phyloP scores from a whole-genome alignment of 2,888 invertebrate species.

The Brassicogethes aeneus region DNA sequence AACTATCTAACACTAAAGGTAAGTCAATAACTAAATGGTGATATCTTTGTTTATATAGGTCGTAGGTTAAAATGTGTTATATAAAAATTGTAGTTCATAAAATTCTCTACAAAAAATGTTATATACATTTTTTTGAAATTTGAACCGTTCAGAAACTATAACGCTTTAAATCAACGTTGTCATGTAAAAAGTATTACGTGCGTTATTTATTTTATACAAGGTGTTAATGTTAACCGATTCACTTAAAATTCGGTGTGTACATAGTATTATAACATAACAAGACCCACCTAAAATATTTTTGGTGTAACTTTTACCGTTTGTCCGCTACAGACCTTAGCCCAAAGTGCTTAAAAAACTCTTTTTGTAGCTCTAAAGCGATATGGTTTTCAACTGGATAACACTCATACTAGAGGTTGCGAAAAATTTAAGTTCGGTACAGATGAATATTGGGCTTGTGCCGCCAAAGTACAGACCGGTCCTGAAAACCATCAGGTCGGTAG shows the following conservation, averaged over 20 bases:
- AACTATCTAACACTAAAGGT: slow-evolving; percentile 60
- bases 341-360: background rate
- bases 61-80: background rate
- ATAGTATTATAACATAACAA: too few relatives aligned
- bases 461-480: slow-evolving; percentile 49
- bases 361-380: slow-evolving; percentile 47
- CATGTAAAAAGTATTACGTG: too few relatives aligned
- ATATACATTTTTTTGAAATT: too few relatives aligned
- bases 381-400: slow-evolving; percentile 66
- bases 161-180: too few relatives aligned
- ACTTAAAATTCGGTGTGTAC: too few relatives aligned
- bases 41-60: background rate
- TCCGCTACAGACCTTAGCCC: background rate
- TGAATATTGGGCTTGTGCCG: slow-evolving; percentile 53
- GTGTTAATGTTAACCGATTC: too few relatives aligned
- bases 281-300: too few relatives aligned
- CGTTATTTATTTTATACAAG: too few relatives aligned
- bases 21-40: slow-evolving; percentile 25
- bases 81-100: too few relatives aligned
- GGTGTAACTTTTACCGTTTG: too few relatives aligned
- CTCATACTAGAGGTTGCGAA: slow-evolving; percentile 67
- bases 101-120: too few relatives aligned
- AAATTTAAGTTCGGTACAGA: slow-evolving; percentile 60
- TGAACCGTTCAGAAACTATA: too few relatives aligned
- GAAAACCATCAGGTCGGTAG: slow-evolving; percentile 59